Evolutionary conservation across 2,888 invertebrate species (phyloP).

Genomic region (Mythimna albipuncta): DNA sequence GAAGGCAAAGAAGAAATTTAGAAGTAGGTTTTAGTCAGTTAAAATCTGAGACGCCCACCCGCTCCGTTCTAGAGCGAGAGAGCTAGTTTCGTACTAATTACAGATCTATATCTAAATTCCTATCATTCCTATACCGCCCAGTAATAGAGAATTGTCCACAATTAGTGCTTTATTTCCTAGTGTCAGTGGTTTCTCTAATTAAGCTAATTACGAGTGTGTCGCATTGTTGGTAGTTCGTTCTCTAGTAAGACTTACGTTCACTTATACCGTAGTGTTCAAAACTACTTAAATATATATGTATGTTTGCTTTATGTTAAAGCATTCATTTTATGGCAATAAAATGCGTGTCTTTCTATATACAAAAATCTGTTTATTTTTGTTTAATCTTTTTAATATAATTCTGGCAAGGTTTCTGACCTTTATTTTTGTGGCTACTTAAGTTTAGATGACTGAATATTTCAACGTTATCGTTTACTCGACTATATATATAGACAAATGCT

Average conservation of each 20-base stretch:
- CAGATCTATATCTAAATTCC: neutral
- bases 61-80: too few species aligned
- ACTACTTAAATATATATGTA: neutral
- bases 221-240: constrained; percentile 35
- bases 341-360: too few species aligned
- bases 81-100: too few species aligned
- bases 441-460: too few species aligned
- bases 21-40: too few species aligned
- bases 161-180: constrained; percentile 39
- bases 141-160: neutral
- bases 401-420: neutral
- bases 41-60: too few species aligned
- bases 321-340: neutral
- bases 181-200: constrained; percentile 47
- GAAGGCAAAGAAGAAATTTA: too few species aligned
- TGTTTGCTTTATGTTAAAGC: neutral
- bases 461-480: too few species aligned
- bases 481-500: too few species aligned
- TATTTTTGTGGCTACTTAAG: neutral
- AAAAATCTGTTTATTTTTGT: too few species aligned
- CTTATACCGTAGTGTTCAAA: constrained; percentile 4
- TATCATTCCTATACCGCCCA: neutral
- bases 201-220: constrained; percentile 43
- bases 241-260: too few species aligned
- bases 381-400: neutral